A percentile compares a stretch with the other conserved stretches of the same genome.
phyloP scores from a whole-genome alignment of 2,888 invertebrate species.

The Tanypteryx hageni region DNA sequence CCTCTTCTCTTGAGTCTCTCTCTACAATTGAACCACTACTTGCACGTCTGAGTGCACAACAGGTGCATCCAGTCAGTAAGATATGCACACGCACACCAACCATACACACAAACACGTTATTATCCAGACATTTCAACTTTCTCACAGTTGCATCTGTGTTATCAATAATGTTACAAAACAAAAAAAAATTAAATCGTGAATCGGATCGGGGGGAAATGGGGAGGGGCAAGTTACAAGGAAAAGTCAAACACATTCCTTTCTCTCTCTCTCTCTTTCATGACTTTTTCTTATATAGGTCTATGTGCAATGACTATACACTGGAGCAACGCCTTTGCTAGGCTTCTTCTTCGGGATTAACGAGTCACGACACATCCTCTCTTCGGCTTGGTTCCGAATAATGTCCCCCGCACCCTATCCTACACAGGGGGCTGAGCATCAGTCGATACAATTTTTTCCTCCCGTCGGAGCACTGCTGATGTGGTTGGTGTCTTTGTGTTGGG shows the following conservation, averaged over 20 bases:
- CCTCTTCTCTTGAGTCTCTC: not conserved
- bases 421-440: conserved; percentile 42
- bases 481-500: conserved; percentile 50
- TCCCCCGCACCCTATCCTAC: not conserved
- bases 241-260: not conserved
- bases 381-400: not conserved
- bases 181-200: not conserved
- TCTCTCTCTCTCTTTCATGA: not conserved
- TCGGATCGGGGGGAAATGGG: not conserved
- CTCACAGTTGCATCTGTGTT: not conserved
- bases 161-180: conserved; percentile 4
- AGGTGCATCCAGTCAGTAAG: conserved; percentile 1
- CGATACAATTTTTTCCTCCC: conserved; percentile 42
- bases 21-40: conserved; percentile 8
- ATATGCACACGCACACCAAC: conserved; percentile 19
- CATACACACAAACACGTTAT: conserved; percentile 32
- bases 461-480: conserved; percentile 30
- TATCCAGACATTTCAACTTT: conserved; percentile 32
- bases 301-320: conserved; percentile 35
- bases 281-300: not conserved
- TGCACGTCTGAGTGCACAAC: not conserved
- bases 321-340: conserved; percentile 3
- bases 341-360: not conserved
- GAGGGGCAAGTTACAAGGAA: not conserved
- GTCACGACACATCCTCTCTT: not conserved